Base-by-base conservation (phyloP, 2,113 vertebrate species). In the Electrona antarctica region DNA sequence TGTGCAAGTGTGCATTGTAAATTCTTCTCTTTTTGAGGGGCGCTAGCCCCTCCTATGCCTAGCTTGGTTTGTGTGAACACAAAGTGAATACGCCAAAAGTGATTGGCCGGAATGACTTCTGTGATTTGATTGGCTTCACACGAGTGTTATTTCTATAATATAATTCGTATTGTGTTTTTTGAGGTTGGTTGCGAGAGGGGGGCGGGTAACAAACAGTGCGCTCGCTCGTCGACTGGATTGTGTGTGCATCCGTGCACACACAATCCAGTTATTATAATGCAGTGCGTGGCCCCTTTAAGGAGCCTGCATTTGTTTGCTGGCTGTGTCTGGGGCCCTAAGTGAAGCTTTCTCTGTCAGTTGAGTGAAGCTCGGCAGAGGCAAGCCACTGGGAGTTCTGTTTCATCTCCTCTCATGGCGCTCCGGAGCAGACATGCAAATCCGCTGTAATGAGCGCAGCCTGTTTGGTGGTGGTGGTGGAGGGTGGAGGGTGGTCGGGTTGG, bases 391-490 rank as follows among this genome's bases (percentile, higher is more conserved):
- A 92, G 85, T 92, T 92, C 73, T 89, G 88, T 92, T 91, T 93
- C 90, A 90, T 93, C 85, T 91, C 85, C 51, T 71, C 83, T 90
- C 87, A 69, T 84, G 78, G 84, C 72, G 79, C 88, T 87, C 82
- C 78, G 78, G 84, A 90, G 88, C 90, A 92, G 88, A 93, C 91
- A 91, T 93, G 91, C 91, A 92, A 93, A 92, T 93, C 89, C 64
- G 76, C 83, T 80, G 80, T 92, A 91, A 92, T 88, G 91, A 92
- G 91, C 60, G 75, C 85, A 85, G 81, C 64, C 78, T 81, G 80
- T 80, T 87, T 75, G 77, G 64, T 83, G 77, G 70, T 29, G 62
- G 52, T 60, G 46, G 33, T 15, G 69, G 71, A n/a, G 10, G 45
- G 11, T 29, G 33, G 41, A 41, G 21, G 48, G 33, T 15, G 72